Conservation (phyloP, 2,113 vertebrate species). For the Penelope pileata region DNA sequence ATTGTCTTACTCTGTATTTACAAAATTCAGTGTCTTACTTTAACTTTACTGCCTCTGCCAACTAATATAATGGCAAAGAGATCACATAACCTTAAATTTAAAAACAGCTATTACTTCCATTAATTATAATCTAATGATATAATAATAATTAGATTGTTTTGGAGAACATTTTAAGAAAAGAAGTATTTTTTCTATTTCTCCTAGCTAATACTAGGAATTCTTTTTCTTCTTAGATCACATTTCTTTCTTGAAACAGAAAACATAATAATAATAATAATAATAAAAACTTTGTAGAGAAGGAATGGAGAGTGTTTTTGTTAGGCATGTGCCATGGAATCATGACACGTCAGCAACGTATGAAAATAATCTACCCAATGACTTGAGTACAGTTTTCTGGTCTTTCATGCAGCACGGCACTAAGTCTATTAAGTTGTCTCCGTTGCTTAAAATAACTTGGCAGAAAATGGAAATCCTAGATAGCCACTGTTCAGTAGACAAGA, state of each 20-base stretch:
- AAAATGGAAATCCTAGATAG: not conserved
- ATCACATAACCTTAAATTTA: not conserved
- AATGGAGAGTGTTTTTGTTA: not conserved
- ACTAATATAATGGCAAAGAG: not conserved
- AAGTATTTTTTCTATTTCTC: not conserved
- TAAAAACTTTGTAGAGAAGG: not conserved
- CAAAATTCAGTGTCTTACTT: not conserved
- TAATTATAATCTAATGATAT: not conserved
- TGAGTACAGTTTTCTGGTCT: not conserved
- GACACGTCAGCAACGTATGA: not conserved
- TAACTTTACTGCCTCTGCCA: not conserved
- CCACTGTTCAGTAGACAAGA: not conserved
- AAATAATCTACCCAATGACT: not conserved
- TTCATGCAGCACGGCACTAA: not conserved
- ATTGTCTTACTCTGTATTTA: not conserved
- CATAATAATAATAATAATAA: not conserved
- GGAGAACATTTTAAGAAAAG: not conserved
- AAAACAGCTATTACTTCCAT: not conserved
- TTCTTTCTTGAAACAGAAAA: not conserved
- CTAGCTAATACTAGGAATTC: not conserved
- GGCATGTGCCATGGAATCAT: not conserved
- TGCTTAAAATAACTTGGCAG: constrained; percentile 14
- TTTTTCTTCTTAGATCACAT: not conserved
- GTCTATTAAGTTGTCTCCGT: not conserved
- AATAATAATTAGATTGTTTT: not conserved